Conservation (phyloP, 1,140 invertebrate species). For the Zaprionus inermis region DNA sequence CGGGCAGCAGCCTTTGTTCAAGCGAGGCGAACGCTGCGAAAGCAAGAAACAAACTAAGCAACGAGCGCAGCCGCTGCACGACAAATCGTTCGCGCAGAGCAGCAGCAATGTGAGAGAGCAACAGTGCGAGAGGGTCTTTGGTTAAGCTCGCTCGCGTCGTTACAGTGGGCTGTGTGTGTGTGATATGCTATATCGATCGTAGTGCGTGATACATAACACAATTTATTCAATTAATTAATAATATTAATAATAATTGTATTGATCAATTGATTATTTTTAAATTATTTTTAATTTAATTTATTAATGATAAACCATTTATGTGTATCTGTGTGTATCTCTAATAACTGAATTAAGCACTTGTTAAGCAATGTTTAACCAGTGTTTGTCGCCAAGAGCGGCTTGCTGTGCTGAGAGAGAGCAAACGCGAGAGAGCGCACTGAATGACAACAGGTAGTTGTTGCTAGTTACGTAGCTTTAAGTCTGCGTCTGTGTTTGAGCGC, state of each 20-base stretch:
- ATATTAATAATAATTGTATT: neutral
- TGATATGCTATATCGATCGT: no score
- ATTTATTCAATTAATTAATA: neutral
- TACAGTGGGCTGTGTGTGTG: neutral
- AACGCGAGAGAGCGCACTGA: neutral
- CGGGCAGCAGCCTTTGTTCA: neutral
- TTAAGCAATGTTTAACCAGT: neutral
- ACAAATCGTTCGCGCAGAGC: slow-evolving; percentile 21
- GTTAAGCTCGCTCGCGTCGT: neutral
- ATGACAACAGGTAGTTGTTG: slow-evolving; percentile 33
- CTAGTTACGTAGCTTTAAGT: neutral
- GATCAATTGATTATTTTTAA: no score
- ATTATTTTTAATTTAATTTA: no score
- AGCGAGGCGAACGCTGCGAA: slow-evolving; percentile 34
- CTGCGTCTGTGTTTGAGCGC: slow-evolving; percentile 5
- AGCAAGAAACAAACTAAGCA: slow-evolving; percentile 49
- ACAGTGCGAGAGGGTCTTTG: neutral
- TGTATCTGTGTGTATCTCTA: no score
- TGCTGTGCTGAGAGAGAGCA: neutral
- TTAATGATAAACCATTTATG: no score
- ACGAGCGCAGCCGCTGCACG: slow-evolving; percentile 40
- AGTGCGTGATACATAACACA: neutral
- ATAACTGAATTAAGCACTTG: no score
- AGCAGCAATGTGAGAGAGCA: neutral
- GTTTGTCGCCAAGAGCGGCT: neutral